phyloP scores from a whole-genome alignment of 2,888 invertebrate species.

The Ophioninae sp. region DNA sequence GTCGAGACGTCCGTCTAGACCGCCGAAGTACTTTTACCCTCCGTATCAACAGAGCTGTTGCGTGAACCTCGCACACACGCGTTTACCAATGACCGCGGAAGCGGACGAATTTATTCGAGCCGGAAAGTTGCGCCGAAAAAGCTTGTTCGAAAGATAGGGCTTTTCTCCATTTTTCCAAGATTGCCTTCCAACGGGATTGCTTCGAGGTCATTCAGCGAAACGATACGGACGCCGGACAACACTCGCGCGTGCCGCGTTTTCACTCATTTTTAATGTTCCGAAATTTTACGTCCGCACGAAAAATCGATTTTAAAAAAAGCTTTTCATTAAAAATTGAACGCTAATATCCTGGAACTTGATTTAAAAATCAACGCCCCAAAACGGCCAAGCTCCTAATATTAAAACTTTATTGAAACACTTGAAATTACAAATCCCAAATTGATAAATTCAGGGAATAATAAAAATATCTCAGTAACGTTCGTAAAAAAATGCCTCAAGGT shows the following conservation, averaged over 20 bases:
- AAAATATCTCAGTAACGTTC: too few relatives aligned
- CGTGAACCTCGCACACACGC: neutral
- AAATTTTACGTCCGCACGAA: neutral
- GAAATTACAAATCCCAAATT: too few relatives aligned
- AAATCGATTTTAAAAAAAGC: too few relatives aligned
- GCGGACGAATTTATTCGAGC: conserved; percentile 56
- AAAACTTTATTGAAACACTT: too few relatives aligned
- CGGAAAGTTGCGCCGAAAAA: conserved; percentile 43
- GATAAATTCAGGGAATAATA: too few relatives aligned
- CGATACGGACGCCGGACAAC: conserved; percentile 37
- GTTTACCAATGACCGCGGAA: conserved; percentile 41
- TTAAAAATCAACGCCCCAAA: too few relatives aligned
- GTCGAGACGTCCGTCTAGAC: conserved; percentile 57
- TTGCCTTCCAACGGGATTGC: conserved; percentile 59
- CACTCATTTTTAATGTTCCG: neutral
- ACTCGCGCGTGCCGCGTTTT: conserved; percentile 7
- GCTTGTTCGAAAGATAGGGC: conserved; percentile 46
- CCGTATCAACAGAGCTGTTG: neutral
- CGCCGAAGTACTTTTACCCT: conserved; percentile 31
- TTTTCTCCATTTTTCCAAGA: conserved; percentile 55
- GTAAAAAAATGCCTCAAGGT: neutral
- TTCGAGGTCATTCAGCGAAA: conserved; percentile 55
- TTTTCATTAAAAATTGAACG: too few relatives aligned
- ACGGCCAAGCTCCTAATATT: too few relatives aligned
- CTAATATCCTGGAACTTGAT: too few relatives aligned